Evolutionary conservation across 2,888 invertebrate genomes (phyloP).

Genomic region (Proisotoma minuta): DNA sequence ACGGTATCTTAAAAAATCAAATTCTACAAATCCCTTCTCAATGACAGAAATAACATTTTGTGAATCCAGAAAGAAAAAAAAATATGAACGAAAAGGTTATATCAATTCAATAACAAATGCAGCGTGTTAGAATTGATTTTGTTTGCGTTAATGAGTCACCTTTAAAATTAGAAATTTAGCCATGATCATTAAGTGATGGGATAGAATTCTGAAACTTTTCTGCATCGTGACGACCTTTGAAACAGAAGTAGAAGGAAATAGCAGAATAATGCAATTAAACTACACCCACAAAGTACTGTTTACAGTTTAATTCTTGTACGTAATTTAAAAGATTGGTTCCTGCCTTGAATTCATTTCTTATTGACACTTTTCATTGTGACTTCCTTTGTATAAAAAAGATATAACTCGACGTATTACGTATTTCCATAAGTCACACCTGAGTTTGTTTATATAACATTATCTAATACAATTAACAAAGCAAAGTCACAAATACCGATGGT

Average conservation of each 20-base stretch:
- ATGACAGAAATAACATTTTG: no score
- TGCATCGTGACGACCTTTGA: background rate
- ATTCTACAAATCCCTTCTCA: no score
- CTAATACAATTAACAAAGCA: no score
- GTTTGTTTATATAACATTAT: no score
- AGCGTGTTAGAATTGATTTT: background rate
- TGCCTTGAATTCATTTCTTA: background rate
- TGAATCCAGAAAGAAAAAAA: no score
- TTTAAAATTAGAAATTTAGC: background rate
- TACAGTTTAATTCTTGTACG: background rate
- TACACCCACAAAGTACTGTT: background rate
- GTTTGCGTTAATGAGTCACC: no score
- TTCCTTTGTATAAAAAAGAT: no score
- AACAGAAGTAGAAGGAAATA: background rate
- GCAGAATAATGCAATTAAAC: background rate
- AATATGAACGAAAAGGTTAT: no score
- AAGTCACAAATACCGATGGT: background rate
- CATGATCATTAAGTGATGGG: background rate
- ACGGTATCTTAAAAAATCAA: no score
- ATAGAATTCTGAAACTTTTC: background rate
- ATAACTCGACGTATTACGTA: background rate
- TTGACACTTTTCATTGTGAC: background rate
- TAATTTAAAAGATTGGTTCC: background rate
- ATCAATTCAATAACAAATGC: no score
- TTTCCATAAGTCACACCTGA: no score